Percentiles rank a stretch among this genome's conserved stretches.
Conservation (phyloP, 1,140 invertebrate species). For the Drosophila lowei region DNA sequence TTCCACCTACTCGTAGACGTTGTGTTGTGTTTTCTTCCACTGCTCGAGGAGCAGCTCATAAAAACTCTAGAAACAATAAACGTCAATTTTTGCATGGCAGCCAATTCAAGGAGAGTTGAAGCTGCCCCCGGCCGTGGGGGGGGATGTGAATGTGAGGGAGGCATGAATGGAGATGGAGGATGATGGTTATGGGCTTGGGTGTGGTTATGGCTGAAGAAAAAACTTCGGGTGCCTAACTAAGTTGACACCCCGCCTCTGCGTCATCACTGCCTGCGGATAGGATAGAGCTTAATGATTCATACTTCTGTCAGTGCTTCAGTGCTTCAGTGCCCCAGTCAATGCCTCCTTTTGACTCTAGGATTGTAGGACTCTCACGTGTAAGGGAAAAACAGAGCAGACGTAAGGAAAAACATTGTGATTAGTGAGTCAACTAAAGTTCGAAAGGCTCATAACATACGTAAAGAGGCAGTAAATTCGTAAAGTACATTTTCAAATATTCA, state of each 20-base stretch:
- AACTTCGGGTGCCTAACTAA: slow-evolving; percentile 50
- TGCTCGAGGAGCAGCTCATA: slow-evolving; percentile 42
- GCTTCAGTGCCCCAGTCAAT: not conserved
- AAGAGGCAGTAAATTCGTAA: too few species aligned
- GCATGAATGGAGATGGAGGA: not conserved
- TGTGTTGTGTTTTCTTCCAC: not conserved
- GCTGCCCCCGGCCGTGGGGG: slow-evolving; percentile 13
- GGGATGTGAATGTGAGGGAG: slow-evolving; percentile 11
- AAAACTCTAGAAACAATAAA: slow-evolving; percentile 74
- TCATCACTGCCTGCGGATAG: slow-evolving; percentile 26
- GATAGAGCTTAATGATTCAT: slow-evolving; percentile 23
- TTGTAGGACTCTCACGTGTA: not conserved
- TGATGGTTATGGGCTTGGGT: not conserved
- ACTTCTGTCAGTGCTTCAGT: slow-evolving; percentile 3
- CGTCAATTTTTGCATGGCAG: slow-evolving; percentile 65
- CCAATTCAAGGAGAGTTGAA: slow-evolving; percentile 52
- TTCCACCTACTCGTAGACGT: not conserved
- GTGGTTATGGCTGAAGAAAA: not conserved
- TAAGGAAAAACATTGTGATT: too few species aligned
- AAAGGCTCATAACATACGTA: too few species aligned
- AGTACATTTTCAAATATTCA: too few species aligned
- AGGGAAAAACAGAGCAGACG: not conserved
- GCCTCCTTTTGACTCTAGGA: too few species aligned
- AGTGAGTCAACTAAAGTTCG: too few species aligned
- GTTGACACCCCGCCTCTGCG: slow-evolving; percentile 33